These are phyloP conservation scores for Bedellia somnulentella DNA, from an alignment of 2,888 invertebrate species.

Conservation along the genomic window DNA sequence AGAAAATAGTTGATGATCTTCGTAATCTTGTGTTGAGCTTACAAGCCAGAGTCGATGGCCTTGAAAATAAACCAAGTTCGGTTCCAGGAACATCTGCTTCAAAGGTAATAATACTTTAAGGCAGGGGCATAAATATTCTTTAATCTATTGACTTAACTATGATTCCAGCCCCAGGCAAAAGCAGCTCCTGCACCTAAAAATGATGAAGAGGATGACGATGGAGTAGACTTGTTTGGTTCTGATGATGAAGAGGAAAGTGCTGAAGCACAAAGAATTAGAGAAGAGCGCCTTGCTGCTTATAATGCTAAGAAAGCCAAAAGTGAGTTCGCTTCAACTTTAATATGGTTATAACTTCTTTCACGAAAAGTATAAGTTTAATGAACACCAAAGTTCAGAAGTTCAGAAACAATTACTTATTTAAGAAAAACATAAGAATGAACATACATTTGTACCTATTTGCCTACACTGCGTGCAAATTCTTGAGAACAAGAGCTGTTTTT, in stretches of 20 bases:
- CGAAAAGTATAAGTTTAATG: too few relatives aligned
- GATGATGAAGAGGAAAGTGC: constrained; percentile 79
- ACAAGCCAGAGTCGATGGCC: constrained; percentile 38
- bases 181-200: constrained; percentile 14
- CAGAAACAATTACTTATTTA: too few relatives aligned
- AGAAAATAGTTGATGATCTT: constrained; percentile 43
- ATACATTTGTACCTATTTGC: too few relatives aligned
- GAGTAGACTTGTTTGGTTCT: constrained; percentile 80
- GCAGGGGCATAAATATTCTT: not conserved
- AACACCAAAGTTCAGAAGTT: too few relatives aligned
- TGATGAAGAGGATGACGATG: constrained; percentile 67
- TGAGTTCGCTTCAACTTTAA: constrained; percentile 25
- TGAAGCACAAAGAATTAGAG: constrained; percentile 73
- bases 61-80: constrained; percentile 30
- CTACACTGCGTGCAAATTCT: too few relatives aligned
- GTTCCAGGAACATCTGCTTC: constrained; percentile 13
- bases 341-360: not conserved
- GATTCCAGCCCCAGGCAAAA: constrained; percentile 20
- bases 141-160: constrained; percentile 1
- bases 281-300: constrained; percentile 86
- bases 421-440: too few relatives aligned
- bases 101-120: constrained; percentile 16
- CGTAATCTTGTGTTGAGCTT: constrained; percentile 47
- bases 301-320: constrained; percentile 90
- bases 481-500: too few relatives aligned